phyloP scores from a whole-genome alignment of 2,797 vertebrate genomes.

The Oreonectes daqikongensis region DNA sequence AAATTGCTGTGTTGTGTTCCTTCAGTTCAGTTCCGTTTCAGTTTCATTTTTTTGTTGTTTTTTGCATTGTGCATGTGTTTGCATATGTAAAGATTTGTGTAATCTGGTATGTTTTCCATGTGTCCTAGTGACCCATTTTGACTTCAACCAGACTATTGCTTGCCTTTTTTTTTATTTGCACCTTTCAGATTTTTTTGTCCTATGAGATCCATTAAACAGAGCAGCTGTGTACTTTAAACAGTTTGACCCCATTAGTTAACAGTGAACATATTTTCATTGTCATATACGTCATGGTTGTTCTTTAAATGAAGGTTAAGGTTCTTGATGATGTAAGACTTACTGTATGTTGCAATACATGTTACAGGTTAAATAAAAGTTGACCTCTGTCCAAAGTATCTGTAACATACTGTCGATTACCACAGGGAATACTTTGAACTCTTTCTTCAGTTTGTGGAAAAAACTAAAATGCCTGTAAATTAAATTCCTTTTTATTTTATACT shows the following conservation, averaged over 20 bases:
- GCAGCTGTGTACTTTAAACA: conserved; percentile 12
- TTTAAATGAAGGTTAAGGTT: not conserved
- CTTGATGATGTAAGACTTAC: not conserved
- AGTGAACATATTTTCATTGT: not conserved
- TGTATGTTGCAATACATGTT: not conserved
- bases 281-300: not conserved
- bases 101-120: not conserved
- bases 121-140: conserved; percentile 9
- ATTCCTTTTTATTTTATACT: too few relatives aligned
- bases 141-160: not conserved
- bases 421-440: too few relatives aligned
- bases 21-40: too few relatives aligned
- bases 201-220: not conserved
- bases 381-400: not conserved
- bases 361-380: not conserved
- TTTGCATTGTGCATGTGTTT: not conserved
- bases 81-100: not conserved
- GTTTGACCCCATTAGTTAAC: conserved; percentile 6
- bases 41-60: not conserved
- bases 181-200: not conserved
- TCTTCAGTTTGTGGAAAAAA: too few relatives aligned
- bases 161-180: not conserved
- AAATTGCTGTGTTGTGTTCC: not conserved
- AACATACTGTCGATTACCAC: too few relatives aligned
- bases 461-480: too few relatives aligned